Conservation (phyloP, 2,888 invertebrate genomes). For the Cerastis rubricosa region DNA sequence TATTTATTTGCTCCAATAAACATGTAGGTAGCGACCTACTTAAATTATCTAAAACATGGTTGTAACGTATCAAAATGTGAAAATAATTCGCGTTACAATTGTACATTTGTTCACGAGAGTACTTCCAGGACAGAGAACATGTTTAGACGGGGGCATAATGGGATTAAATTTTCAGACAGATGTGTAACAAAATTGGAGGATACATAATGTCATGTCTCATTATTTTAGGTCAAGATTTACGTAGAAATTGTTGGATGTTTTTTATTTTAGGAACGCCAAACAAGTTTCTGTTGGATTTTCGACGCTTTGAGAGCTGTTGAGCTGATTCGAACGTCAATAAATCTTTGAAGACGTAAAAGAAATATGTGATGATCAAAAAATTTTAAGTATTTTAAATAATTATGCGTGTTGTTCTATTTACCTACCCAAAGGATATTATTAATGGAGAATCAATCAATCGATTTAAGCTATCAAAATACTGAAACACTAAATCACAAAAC, state of each 20-base stretch:
- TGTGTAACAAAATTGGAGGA: conserved; percentile 61
- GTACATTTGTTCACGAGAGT: conserved; percentile 53
- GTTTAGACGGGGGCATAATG: conserved; percentile 62
- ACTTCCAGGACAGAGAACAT: conserved; percentile 44
- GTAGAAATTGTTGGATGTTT: conserved; percentile 38
- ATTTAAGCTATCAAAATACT: not conserved
- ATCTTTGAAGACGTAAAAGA: conserved; percentile 11
- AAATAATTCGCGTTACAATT: conserved; percentile 54
- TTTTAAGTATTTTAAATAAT: conserved; percentile 1
- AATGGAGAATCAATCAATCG: not conserved
- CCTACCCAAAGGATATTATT: not conserved
- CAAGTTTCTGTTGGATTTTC: conserved; percentile 3
- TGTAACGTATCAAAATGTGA: conserved; percentile 51
- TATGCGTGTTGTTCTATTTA: not conserved
- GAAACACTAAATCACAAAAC: not conserved
- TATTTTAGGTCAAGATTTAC: conserved; percentile 59
- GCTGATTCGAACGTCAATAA: conserved; percentile 27
- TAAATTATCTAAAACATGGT: conserved; percentile 46
- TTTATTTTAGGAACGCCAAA: conserved; percentile 21
- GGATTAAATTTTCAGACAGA: conserved; percentile 68
- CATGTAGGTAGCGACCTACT: conserved; percentile 29
- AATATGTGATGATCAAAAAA: not conserved
- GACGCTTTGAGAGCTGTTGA: conserved; percentile 31
- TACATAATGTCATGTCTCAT: conserved; percentile 59
- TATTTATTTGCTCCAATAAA: conserved; percentile 29